Evolutionary conservation across 2,888 invertebrate genomes (phyloP).

Genomic region (Drosophila mulleri): DNA sequence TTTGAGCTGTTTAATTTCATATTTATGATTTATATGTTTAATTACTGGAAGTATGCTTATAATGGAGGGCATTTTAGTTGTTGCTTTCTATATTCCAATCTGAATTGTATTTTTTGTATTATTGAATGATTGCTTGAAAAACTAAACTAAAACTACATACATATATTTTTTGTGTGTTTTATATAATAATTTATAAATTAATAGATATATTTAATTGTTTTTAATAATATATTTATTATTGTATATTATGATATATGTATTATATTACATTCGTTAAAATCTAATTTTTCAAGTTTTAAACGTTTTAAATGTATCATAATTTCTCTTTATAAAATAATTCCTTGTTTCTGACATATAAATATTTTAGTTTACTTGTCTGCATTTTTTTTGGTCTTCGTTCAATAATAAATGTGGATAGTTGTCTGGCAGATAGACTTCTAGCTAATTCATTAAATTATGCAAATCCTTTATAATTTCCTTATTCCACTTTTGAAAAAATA

Average conservation of each 20-base stretch:
- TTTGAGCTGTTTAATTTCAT: neutral
- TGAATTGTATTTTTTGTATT: no score
- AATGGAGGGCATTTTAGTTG: neutral
- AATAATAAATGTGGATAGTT: slow-evolving; percentile 1
- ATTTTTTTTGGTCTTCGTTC: neutral
- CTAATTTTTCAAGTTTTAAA: no score
- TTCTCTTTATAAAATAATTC: neutral
- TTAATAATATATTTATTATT: no score
- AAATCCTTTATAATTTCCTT: slow-evolving; percentile 30
- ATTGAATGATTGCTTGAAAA: no score
- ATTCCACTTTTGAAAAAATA: slow-evolving; percentile 13
- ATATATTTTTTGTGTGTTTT: no score
- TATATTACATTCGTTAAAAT: no score
- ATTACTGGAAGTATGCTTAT: neutral
- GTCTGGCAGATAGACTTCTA: neutral
- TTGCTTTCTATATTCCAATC: no score
- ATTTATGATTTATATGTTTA: neutral
- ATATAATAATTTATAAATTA: no score
- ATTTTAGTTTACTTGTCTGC: neutral
- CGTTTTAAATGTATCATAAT: no score
- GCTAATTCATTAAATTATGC: slow-evolving; percentile 20
- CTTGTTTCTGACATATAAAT: neutral
- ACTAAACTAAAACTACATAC: no score
- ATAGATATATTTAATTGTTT: no score
- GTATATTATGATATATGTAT: no score